phyloP scores from a whole-genome alignment of 2,888 invertebrate species.

The Brachyptera putata region DNA sequence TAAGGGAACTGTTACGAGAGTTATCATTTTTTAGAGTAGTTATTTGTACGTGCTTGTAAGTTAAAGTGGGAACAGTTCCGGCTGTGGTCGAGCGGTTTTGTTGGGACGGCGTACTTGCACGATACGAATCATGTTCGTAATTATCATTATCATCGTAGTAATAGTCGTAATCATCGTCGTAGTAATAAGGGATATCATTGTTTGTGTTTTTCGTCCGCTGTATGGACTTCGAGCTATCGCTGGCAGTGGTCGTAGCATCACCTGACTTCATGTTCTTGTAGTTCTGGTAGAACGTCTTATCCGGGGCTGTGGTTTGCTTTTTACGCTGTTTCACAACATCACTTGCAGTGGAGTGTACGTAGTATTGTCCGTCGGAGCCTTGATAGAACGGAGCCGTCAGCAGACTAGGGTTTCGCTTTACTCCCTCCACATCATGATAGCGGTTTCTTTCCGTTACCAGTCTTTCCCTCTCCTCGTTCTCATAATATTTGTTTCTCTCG shows the following conservation, averaged over 20 bases:
- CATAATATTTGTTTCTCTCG: too few relatives aligned
- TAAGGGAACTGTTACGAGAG: background rate
- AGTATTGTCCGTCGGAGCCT: slow-evolving; percentile 24
- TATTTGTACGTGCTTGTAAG: slow-evolving; percentile 17
- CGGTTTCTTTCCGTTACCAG: background rate
- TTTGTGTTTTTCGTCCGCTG: background rate
- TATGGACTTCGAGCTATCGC: too few relatives aligned
- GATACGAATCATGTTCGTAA: background rate
- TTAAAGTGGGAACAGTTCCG: too few relatives aligned
- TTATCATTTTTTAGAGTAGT: slow-evolving; percentile 14
- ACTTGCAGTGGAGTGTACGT: background rate
- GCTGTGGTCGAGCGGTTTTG: too few relatives aligned
- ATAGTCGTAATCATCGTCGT: slow-evolving; percentile 16
- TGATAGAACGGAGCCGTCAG: slow-evolving; percentile 29
- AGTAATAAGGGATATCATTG: slow-evolving; percentile 12
- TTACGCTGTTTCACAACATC: background rate
- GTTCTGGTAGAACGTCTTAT: background rate
- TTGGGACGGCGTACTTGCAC: background rate
- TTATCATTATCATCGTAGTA: slow-evolving; percentile 15
- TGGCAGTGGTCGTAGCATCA: background rate
- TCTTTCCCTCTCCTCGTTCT: too few relatives aligned
- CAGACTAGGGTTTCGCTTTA: slow-evolving; percentile 21
- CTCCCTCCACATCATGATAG: background rate
- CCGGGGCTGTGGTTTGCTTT: background rate
- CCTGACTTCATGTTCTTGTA: background rate